These are phyloP conservation scores for Onychostruthus taczanowskii DNA, from an alignment of 2,113 vertebrate species.

Conservation along the genomic window DNA sequence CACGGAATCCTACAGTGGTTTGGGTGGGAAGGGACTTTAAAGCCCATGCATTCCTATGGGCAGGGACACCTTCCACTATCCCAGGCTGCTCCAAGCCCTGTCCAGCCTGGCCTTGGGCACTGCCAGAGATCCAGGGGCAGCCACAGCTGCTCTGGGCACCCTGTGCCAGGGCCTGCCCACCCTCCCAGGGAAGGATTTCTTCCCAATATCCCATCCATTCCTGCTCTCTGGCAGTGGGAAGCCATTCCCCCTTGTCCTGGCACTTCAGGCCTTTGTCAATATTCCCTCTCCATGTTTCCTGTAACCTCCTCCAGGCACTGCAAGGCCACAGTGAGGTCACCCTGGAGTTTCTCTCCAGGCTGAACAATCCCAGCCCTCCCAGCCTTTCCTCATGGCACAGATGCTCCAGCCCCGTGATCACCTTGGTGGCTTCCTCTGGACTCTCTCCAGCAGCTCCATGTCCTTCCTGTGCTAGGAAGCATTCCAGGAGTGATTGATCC, in stretches of 20 bases:
- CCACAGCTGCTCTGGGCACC: background rate
- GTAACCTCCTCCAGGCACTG: background rate
- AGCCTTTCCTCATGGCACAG: background rate
- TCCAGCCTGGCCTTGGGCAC: background rate
- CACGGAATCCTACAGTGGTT: background rate
- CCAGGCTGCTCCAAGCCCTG: accelerated
- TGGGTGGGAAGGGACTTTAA: background rate
- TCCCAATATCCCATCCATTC: accelerated
- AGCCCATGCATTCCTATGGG: background rate
- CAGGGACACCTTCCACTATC: accelerated
- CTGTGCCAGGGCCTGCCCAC: background rate
- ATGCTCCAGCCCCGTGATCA: background rate
- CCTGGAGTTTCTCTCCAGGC: background rate
- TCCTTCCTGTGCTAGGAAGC: background rate
- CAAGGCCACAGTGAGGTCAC: background rate
- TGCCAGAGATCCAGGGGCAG: background rate
- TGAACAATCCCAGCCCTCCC: background rate
- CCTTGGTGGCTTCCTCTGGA: background rate
- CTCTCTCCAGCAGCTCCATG: background rate
- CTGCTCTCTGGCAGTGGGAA: background rate
- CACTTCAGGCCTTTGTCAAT: background rate
- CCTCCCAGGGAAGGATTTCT: accelerated
- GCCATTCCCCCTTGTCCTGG: too few relatives aligned
- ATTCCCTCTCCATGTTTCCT: background rate
- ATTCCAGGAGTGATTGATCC: background rate